phyloP scores from a whole-genome alignment of 1,140 invertebrate species.

The Drosophila aff. region DNA sequence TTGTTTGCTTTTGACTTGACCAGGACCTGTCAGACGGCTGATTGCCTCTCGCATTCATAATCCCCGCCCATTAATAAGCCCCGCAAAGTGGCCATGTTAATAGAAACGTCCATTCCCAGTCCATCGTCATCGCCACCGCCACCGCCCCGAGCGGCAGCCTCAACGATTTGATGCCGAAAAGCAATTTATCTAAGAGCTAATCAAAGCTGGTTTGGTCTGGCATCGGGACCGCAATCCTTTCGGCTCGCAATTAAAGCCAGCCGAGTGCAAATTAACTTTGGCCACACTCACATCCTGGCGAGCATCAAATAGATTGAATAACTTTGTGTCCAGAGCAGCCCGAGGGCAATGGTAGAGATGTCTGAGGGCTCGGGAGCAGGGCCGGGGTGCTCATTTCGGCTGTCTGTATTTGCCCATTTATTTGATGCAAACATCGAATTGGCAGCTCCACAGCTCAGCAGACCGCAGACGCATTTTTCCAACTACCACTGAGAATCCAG shows the following conservation, averaged over 20 bases:
- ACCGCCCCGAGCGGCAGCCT: background rate
- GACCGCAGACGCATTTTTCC: conserved; percentile 62
- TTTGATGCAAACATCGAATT: conserved; percentile 49
- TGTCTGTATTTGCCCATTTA: conserved; percentile 70
- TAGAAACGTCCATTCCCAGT: conserved; percentile 13
- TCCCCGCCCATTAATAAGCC: conserved; percentile 56
- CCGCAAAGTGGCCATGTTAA: conserved; percentile 57
- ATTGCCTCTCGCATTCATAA: conserved; percentile 63
- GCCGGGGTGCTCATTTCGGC: conserved; percentile 14
- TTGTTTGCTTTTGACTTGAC: conserved; percentile 49
- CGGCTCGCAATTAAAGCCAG: conserved; percentile 55
- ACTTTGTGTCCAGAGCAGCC: conserved; percentile 27
- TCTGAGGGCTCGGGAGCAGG: background rate
- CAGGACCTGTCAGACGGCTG: conserved; percentile 47
- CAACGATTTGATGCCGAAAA: conserved; percentile 52
- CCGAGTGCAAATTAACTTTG: conserved; percentile 51
- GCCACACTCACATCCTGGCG: conserved; percentile 10
- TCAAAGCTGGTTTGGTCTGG: conserved; percentile 47
- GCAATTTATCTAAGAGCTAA: conserved; percentile 77
- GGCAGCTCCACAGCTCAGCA: conserved; percentile 20
- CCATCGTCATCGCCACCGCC: background rate
- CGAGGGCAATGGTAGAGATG: conserved; percentile 1
- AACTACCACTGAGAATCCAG: conserved; percentile 29
- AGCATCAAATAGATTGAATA: conserved; percentile 73
- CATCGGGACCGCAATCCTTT: conserved; percentile 52